Conservation (phyloP, 2,797 vertebrate genomes). For the Oreonectes daqikongensis region DNA sequence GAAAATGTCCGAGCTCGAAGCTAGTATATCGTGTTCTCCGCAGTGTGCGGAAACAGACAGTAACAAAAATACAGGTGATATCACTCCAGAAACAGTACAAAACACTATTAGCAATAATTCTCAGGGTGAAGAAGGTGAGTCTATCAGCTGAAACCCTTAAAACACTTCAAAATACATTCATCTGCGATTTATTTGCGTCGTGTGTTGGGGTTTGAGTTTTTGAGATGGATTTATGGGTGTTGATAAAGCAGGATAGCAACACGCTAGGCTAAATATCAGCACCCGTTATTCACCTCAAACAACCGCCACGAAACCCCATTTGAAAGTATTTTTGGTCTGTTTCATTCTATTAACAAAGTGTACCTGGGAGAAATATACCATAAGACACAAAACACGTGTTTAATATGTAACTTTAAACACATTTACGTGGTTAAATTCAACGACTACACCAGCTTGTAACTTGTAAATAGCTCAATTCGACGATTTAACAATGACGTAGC, state of each 20-base stretch:
- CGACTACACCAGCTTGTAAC: neutral
- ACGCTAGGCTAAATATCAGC: constrained; percentile 38
- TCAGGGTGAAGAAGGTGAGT: constrained; percentile 84
- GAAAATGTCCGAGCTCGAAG: constrained; percentile 69
- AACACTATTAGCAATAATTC: constrained; percentile 78
- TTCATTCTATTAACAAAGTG: neutral
- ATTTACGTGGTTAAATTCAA: neutral
- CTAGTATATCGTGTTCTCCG: constrained; percentile 63
- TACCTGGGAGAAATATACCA: neutral
- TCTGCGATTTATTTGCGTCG: constrained; percentile 49
- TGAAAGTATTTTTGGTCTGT: neutral
- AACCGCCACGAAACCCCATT: constrained; percentile 21
- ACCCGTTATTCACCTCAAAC: constrained; percentile 29
- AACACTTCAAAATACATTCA: constrained; percentile 49
- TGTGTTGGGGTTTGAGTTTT: constrained; percentile 54
- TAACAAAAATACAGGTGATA: neutral
- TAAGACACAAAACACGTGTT: neutral
- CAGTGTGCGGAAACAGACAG: neutral
- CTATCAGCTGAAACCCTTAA: constrained; percentile 63
- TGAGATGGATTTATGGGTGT: constrained; percentile 25
- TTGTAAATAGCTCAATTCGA: neutral
- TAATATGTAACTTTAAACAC: neutral
- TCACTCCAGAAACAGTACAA: constrained; percentile 67
- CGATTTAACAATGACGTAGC: too few species aligned
- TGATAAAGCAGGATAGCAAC: constrained; percentile 19